Evolutionary conservation across 2,113 vertebrate species (phyloP).

Genomic region (Thunnus maccoyii): DNA sequence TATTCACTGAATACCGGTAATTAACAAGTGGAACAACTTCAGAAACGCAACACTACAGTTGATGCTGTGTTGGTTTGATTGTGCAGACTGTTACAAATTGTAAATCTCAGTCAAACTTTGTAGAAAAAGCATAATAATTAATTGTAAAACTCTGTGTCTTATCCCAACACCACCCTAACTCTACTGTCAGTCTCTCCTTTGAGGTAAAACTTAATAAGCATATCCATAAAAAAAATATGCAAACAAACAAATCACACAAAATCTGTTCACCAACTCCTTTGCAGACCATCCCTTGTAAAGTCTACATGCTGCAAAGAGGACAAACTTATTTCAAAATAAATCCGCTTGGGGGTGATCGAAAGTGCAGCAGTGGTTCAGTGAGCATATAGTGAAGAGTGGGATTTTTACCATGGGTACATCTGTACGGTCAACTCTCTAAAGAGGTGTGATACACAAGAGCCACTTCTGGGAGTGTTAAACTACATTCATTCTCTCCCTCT

Average conservation of each 20-base stretch:
- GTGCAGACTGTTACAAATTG: background rate
- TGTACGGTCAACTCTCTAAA: slow-evolving; percentile 48
- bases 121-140: too few relatives aligned
- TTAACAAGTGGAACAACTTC: background rate
- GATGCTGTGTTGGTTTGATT: too few relatives aligned
- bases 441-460: slow-evolving; percentile 58
- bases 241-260: background rate
- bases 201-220: background rate
- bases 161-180: background rate
- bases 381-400: slow-evolving; percentile 4
- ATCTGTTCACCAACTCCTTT: slow-evolving; percentile 7
- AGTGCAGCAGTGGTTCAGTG: slow-evolving; percentile 21
- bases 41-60: background rate
- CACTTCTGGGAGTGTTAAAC: slow-evolving; percentile 49
- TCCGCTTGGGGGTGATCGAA: slow-evolving; percentile 15
- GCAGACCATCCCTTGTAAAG: background rate
- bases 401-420: slow-evolving; percentile 46
- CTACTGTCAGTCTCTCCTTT: background rate
- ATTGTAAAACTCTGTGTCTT: too few relatives aligned
- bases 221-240: background rate
- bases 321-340: slow-evolving; percentile 6
- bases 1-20: too few relatives aligned
- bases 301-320: slow-evolving; percentile 6
- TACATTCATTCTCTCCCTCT: slow-evolving; percentile 4
- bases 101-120: background rate